Base-by-base conservation (phyloP, 2,113 vertebrate species). In the Nothocercus julius region DNA sequence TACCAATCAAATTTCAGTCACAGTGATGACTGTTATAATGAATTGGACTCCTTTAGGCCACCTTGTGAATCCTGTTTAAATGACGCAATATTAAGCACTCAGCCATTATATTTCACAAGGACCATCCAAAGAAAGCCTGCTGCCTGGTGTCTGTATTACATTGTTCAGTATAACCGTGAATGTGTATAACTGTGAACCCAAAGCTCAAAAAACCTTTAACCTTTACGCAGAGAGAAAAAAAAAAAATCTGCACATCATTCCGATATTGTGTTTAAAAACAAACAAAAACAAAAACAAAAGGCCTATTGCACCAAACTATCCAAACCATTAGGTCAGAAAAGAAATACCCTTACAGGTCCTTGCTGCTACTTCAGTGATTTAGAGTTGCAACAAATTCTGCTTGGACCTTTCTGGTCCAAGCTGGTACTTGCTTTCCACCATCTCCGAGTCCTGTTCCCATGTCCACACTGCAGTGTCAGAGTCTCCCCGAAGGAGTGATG, bases 41-140 rank as follows among this genome's bases (percentile, higher is more conserved):
- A 44, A 20, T 22, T 19, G 20, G 56, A 30, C 42, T 45, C 4
- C 63, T 38, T 24, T 58, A 13, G 18, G 67, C 66, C 38, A 64
- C 30, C 0, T 21, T 22, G 8, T 12, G 13, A 12, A 62, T 13
- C 59, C 34, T 36, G 12, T 22, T 62, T 62, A n/a, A 21, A 0
- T 42, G 28, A 77, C 4, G 77, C 5, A n/a, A 20, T 8, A 28
- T 3, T 7, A 25, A 66, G 34, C 45, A 66, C 45, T 80, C 32
- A 40, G 44, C 44, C 67, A 36, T 61, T 74, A 32, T n/a, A 47
- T 47, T 74, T 88, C 83, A 66, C 54, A n/a, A 0, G 4, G 38
- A 32, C 9, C 14, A 62, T 42, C 13, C 34, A 61, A 62, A 85
- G 56, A 59, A 62, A 81, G 34, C 47, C 27, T 63, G 40, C 30